Evolutionary conservation across 2,113 vertebrate species (phyloP).

Genomic region (Albula glossodonta): DNA sequence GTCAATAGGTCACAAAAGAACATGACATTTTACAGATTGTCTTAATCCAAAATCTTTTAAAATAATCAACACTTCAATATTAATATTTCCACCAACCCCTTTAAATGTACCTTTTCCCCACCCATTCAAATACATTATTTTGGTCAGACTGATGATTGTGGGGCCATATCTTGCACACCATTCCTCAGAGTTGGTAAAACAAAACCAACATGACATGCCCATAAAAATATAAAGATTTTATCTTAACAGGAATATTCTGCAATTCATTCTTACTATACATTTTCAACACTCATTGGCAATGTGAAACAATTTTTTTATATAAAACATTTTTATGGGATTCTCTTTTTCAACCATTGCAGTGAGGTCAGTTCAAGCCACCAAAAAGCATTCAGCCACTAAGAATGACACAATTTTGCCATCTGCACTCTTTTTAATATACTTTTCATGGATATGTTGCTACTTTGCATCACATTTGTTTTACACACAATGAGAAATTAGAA

Average conservation of each 20-base stretch:
- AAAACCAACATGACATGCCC: background rate
- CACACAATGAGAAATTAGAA: background rate
- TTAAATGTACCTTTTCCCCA: slow-evolving; percentile 22
- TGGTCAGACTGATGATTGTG: slow-evolving; percentile 31
- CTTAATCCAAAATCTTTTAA: slow-evolving; percentile 38
- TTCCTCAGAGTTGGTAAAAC: background rate
- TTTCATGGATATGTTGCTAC: background rate
- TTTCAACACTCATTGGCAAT: background rate
- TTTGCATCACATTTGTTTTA: background rate
- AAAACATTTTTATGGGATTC: background rate
- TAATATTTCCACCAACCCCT: background rate
- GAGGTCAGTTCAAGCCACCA: background rate
- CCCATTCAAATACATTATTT: slow-evolving; percentile 23
- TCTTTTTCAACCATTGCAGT: background rate
- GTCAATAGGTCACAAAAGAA: background rate
- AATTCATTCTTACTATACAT: background rate
- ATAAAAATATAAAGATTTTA: slow-evolving; percentile 19
- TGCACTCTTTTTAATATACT: background rate
- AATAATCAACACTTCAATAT: background rate
- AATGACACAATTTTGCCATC: background rate
- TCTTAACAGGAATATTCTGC: slow-evolving; percentile 12
- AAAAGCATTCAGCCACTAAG: background rate
- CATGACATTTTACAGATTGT: slow-evolving; percentile 51
- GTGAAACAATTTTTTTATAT: background rate
- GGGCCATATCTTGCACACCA: background rate